Evolutionary conservation across 2,797 vertebrate genomes (phyloP), one percentile per base, ranked within the genome.

Genomic region (Platyrinchus mystaceus): DNA sequence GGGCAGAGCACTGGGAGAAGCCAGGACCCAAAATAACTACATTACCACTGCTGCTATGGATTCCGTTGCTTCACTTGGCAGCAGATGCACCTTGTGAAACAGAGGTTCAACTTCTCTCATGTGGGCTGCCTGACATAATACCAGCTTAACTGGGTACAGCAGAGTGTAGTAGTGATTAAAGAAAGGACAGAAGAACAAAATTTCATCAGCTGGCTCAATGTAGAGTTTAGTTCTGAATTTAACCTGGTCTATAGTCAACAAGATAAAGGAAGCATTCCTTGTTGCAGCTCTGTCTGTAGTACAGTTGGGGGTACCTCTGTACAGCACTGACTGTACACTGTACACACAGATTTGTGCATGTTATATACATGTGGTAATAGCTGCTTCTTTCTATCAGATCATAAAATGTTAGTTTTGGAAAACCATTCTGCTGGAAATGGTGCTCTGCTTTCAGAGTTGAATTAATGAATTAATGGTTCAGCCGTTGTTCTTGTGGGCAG

Each of bases 341-440:
- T 7, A 10, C 3, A 20, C 8, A 15, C n/a, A 59, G 26, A n/a
- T 4, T 9, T 49, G 1, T 43, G 10, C 28, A 17, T 22, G 12
- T 36, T 70, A 46, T 6, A 22, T 5, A 15, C 15, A 14, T 0
- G 0, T n/a, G 11, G 4, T 26, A 50, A 81, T 16, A 79, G 32
- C 15, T 62, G 15, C 49, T 43, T n/a, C 34, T 53, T 63, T 66
- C 63, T 64, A 39, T 44, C 36, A 47, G 24, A 79, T 43, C 24
- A 49, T 64, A 80, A 79, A 87, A 79, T 49, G 22, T 30, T 74
- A 18, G 11, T 60, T 82, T 90, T 58, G 67, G 84, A 86, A 86
- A 84, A 28, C 2, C 6, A 7, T 62, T 63, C 67, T 70, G 15
- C 55, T 69, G 32, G 23, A 76, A 93, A 76, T 7, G 2, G n/a